phyloP scores from a whole-genome alignment of 2,113 vertebrate genomes.

The Hepsetus odoe region DNA sequence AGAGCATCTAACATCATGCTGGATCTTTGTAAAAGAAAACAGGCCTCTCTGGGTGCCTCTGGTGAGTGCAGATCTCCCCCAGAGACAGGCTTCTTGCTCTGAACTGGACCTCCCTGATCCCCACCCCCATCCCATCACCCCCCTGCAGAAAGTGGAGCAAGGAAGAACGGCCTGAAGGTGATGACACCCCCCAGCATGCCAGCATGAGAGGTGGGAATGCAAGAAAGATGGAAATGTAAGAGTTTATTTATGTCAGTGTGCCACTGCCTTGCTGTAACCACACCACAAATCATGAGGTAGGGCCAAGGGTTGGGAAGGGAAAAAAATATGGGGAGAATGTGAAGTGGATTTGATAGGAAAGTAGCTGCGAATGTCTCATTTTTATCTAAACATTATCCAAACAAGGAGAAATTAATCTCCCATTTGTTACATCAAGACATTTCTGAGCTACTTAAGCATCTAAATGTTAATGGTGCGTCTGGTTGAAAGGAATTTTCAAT shows the following conservation, averaged over 20 bases:
- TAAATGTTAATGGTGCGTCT: constrained; percentile 2
- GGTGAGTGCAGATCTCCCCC: not conserved
- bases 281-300: not conserved
- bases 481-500: not conserved
- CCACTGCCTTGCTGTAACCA: not conserved
- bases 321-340: constrained; percentile 25
- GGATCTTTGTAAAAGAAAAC: not conserved
- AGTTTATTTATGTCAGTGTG: constrained; percentile 12
- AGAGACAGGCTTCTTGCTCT: constrained; percentile 5
- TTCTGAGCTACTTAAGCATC: not conserved
- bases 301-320: not conserved
- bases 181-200: constrained; percentile 27
- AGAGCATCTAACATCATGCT: not conserved
- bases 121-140: not conserved
- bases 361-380: constrained; percentile 25
- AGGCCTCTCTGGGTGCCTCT: not conserved
- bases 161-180: not conserved
- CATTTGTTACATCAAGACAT: constrained; percentile 10
- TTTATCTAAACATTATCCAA: constrained; percentile 29
- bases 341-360: not conserved
- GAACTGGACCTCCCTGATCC: constrained; percentile 8
- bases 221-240: not conserved
- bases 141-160: not conserved
- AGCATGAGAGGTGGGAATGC: not conserved
- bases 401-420: not conserved